Evolutionary conservation across 2,888 invertebrate genomes (phyloP).

Genomic region (Agrotis ipsilon): DNA sequence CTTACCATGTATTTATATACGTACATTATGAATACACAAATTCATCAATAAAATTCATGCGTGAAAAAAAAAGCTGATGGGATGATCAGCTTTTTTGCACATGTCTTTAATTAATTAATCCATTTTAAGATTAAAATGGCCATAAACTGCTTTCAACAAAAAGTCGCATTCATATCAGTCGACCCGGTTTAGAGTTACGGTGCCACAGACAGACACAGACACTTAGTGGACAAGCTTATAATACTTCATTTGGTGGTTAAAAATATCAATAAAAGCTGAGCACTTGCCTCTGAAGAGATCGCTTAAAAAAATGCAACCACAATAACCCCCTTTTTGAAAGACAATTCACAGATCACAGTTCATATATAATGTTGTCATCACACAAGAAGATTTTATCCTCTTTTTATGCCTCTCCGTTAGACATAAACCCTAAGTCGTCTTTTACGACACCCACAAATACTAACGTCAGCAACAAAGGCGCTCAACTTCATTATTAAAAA

Average conservation of each 20-base stretch:
- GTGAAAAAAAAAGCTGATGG: no score
- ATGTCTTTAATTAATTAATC: no score
- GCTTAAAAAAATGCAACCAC: background rate
- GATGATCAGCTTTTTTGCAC: no score
- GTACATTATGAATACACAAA: background rate
- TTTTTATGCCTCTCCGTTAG: conserved; percentile 13
- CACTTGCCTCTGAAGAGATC: no score
- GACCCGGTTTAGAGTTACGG: no score
- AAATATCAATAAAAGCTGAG: background rate
- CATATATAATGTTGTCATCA: conserved; percentile 9
- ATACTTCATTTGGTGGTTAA: no score
- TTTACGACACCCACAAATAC: conserved; percentile 42
- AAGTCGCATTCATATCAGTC: no score
- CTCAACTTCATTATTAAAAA: conserved; percentile 50
- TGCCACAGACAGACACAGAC: no score
- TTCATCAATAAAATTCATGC: no score
- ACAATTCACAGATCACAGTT: conserved; percentile 8
- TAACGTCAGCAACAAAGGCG: conserved; percentile 34
- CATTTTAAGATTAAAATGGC: no score
- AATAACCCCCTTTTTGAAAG: background rate
- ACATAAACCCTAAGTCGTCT: conserved; percentile 31
- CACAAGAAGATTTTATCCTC: conserved; percentile 7
- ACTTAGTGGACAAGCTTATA: no score
- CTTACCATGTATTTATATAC: conserved; percentile 5
- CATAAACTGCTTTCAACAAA: no score